Base-by-base conservation (phyloP, 2,888 invertebrate species). In the Baccha elongata region DNA sequence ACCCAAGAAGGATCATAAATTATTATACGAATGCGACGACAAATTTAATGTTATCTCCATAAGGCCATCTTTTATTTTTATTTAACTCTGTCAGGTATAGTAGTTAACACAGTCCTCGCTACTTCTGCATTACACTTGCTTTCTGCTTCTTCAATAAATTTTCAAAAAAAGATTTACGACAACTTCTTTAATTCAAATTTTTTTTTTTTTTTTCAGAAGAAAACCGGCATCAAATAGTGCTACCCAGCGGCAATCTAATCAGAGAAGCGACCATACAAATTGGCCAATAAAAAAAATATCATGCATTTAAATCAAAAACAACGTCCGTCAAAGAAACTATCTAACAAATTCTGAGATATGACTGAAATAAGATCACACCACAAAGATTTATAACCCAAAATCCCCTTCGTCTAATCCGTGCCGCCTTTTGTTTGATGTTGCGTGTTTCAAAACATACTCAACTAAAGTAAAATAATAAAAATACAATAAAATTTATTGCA, bases 111-210 rank as follows among this genome's bases (percentile, higher is more conserved):
- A 15, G 2, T 13, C 8, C 23, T 10, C 46, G 4, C 35, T 29
- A 64, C 37, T 37, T 62, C 72, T 32, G 29, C 62, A 62, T 48
- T 69, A 68, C 74, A 42, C 42, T 44, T 44, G 42, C 44, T 40
- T 11, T 37, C 23, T 15, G 23, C 7, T 21, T 58, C 15, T 44
- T 32, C 44, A 15, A 60, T 44, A 53, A 55, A 50, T 58, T 58
- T 69, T 58, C 23, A 44, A 29, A 58, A 44, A 58, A 64, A 75
- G 74, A 69, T 80, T 80, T 80, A 80, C 80, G 75, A 64, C 62
- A 48, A 44, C 42, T 44, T 58, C 37, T 74, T 64, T 26, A 55
- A 53, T 46, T 50, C 50, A 58, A 65, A 65, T 64, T 69, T 40
- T 67, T 6, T 64, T 32, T 68, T 21, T 46, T n/a, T 35, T 58